Evolutionary conservation across 2,888 invertebrate species (phyloP), one percentile per base, ranked within the genome.

Genomic region (Panzeria rudis): DNA sequence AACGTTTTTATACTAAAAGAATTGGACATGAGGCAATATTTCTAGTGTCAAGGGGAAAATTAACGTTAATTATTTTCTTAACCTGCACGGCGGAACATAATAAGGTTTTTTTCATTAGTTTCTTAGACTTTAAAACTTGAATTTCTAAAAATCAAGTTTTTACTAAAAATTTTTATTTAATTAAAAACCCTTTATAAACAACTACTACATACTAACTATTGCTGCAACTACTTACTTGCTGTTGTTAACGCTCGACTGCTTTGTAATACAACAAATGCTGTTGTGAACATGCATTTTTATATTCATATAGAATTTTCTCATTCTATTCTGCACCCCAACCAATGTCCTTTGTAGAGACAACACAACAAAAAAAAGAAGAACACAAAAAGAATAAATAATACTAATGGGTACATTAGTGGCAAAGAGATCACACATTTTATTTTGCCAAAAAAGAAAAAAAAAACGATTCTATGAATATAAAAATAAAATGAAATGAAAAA

Each of bases 331-430:
- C 50, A 54, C 71, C 62, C 71, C 76, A 76, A 71, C 71, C 76
- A 76, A 71, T 82, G 76, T 77, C 76, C 82, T 82, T 82, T 82
- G 71, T 71, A 59, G 47, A 61, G 54, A 41, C 62, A 72, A 35
- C 23, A 71, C 13, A 61, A 38, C 20, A 71, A 41, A 38, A 32
- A 78, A 23, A 62, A 61, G 17, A 50, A 54, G 17, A 5, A 54
- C n/a, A 11, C 9, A 38, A 20, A 44, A 59, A 44, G 35, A 20
- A 72, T 68, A 38, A 77, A 82, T 71, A 77, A 29, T 77, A 56
- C 76, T 82, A 85, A 82, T 82, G 85, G 82, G 78, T 82, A 79
- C 85, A 85, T 85, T 82, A 82, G 73, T 75, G 82, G 85, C 81
- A 77, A 85, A 81, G 54, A 79, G 73, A 77, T 61, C 80, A 84